Percentiles rank a stretch among this genome's conserved stretches.
These are phyloP conservation scores for Herminia tarsipennalis DNA, from an alignment of 2,888 invertebrate genomes.

Conservation along the genomic window DNA sequence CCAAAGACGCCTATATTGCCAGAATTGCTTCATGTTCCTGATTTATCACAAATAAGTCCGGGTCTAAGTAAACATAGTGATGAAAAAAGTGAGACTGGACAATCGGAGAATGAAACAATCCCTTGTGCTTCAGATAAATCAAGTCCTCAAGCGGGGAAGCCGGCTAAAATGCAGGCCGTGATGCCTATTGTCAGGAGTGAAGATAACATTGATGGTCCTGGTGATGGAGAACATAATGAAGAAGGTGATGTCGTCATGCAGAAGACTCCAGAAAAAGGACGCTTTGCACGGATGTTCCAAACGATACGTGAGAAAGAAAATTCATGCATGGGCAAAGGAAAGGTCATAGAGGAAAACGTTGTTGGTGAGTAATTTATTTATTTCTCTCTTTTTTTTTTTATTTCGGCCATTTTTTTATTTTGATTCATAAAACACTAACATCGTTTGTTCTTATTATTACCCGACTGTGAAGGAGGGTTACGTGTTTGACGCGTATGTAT, in stretches of 20 bases:
- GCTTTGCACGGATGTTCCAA: conserved; percentile 75
- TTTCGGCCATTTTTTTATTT: background rate
- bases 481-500: too few species aligned
- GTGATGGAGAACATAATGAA: conserved; percentile 53
- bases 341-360: conserved; percentile 78
- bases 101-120: conserved; percentile 82
- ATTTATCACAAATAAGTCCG: conserved; percentile 73
- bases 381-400: background rate
- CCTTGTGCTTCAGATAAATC: conserved; percentile 81
- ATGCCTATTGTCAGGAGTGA: conserved; percentile 80
- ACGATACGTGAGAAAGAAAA: conserved; percentile 77
- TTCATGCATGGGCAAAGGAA: conserved; percentile 81
- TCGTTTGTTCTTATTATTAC: too few species aligned
- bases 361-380: conserved; percentile 59
- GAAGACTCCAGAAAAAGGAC: conserved; percentile 71
- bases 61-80: conserved; percentile 75
- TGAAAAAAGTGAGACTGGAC: conserved; percentile 75
- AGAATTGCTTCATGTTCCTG: conserved; percentile 73
- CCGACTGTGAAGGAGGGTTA: too few species aligned
- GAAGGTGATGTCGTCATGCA: conserved; percentile 72
- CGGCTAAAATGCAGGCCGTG: conserved; percentile 77
- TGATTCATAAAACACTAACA: too few species aligned
- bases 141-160: conserved; percentile 74
- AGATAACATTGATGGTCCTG: conserved; percentile 68
- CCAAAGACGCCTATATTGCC: conserved; percentile 77